Conservation (phyloP, 1,140 invertebrate genomes). For the Saccostrea cuccullata region DNA sequence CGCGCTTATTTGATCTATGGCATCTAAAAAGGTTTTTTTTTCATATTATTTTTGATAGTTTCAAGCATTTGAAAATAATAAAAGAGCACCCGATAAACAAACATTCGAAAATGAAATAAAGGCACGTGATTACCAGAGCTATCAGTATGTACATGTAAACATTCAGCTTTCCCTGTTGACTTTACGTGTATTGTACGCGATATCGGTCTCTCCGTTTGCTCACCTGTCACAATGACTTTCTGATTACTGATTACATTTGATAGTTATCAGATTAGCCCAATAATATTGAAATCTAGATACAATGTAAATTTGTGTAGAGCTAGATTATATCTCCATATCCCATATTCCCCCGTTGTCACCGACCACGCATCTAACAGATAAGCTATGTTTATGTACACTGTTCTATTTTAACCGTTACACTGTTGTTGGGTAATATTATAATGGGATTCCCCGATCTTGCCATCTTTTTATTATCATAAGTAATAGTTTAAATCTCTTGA, state of each 20-base stretch:
- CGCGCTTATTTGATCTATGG: too few relatives aligned
- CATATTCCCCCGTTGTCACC: neutral
- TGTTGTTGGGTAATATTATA: constrained; percentile 20
- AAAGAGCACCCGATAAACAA: too few relatives aligned
- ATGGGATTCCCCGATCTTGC: constrained; percentile 4
- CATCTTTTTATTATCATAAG: constrained; percentile 13
- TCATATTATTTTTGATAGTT: too few relatives aligned
- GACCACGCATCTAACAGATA: neutral
- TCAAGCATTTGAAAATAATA: too few relatives aligned
- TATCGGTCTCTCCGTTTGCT: neutral
- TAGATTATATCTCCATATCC: constrained; percentile 7
- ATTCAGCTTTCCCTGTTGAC: neutral
- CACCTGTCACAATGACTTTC: constrained; percentile 33
- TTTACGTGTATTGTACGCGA: neutral
- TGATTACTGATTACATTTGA: constrained; percentile 22
- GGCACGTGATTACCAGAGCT: too few relatives aligned
- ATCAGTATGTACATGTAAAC: neutral
- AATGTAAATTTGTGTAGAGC: neutral
- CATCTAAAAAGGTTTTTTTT: too few relatives aligned
- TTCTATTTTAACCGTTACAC: neutral
- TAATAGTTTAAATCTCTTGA: constrained; percentile 10
- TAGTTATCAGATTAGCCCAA: neutral
- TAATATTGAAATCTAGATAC: constrained; percentile 16
- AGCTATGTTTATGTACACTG: neutral
- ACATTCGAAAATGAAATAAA: too few relatives aligned